phyloP scores from a whole-genome alignment of 1,140 invertebrate species.

The Pogonomyrmex californicus region DNA sequence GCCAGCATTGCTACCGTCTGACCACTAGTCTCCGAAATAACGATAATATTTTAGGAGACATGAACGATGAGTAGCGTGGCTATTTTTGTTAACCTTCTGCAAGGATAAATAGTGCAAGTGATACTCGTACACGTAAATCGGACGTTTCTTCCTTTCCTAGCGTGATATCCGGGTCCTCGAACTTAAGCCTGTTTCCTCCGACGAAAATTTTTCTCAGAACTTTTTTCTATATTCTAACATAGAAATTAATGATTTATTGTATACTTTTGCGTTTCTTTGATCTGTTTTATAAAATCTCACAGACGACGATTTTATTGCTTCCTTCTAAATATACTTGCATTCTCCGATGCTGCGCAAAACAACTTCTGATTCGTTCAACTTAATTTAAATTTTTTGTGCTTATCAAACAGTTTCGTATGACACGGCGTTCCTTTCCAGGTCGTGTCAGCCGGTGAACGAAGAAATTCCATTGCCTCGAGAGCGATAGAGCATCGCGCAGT shows the following conservation, averaged over 20 bases:
- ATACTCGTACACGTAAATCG: constrained; percentile 49
- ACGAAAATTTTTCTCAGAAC: not conserved
- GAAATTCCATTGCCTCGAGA: constrained; percentile 52
- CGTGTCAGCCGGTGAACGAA: constrained; percentile 54
- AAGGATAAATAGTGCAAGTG: constrained; percentile 44
- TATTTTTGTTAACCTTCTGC: constrained; percentile 57
- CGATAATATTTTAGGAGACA: constrained; percentile 68
- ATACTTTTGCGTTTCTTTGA: not conserved
- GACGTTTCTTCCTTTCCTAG: constrained; percentile 12
- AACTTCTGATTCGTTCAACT: not conserved
- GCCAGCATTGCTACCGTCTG: constrained; percentile 3
- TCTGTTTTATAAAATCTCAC: not conserved
- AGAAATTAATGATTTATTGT: not conserved
- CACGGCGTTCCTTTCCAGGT: constrained; percentile 34
- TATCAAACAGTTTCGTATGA: constrained; percentile 7
- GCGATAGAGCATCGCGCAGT: constrained; percentile 58
- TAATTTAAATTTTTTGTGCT: not conserved
- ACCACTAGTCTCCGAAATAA: constrained; percentile 71
- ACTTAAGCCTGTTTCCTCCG: not conserved
- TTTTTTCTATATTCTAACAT: not conserved
- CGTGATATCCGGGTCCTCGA: not conserved
- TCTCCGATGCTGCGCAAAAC: not conserved
- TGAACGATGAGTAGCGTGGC: constrained; percentile 32
- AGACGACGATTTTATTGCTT: not conserved
- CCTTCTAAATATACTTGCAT: not conserved